Base-by-base conservation (phyloP, 2,113 vertebrate genomes). In the Romanogobio albipinnatus region DNA sequence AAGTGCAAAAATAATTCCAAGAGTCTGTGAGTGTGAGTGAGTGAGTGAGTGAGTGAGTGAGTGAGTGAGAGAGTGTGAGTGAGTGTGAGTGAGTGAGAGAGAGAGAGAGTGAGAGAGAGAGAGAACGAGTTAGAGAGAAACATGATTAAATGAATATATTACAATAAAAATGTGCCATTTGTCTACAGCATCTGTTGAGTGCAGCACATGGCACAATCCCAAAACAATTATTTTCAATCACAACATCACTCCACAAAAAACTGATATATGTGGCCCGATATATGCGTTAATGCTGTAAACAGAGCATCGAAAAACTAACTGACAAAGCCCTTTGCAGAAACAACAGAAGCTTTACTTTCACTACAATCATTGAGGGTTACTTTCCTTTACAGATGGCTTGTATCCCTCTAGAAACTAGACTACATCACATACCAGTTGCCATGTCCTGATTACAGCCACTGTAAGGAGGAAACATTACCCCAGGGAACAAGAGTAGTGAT, bases 401-500 rank as follows among this genome's bases (percentile, higher is more conserved):
- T 56, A 9, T 82, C 49, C n/a, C 61, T 33, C 39, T 51, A 81
- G 22, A 78, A 14, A 45, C 43, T 24, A 24, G n/a, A 49, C 59
- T 49, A 66, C 78, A 79, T 61, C 45, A 78, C 22, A 11, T 19
- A 58, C 66, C 76, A 66, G 75, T 24, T 22, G 33, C 22, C 29
- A 56, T 5, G 26, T 59, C 33, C 36, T 6, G 76, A 85, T 68
- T 76, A 77, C 73, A 73, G n/a, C n/a, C 43, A 81, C 61, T 17
- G 86, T 82, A 71, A 66, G 79, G 26, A 78, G 58, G 86, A 87
- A 87, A 87, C 86, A 73, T 61, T 47, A 85, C 43, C 79, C 64
- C 79, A 29, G 17, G 43, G 13, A 77, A 59, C 19, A 36, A 79
- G 66, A 19, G 51, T 22, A 70, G 24, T 45, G 79, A 83, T 85